Evolutionary conservation across 2,797 vertebrate species (phyloP).

Genomic region (Notolabrus celidotus): DNA sequence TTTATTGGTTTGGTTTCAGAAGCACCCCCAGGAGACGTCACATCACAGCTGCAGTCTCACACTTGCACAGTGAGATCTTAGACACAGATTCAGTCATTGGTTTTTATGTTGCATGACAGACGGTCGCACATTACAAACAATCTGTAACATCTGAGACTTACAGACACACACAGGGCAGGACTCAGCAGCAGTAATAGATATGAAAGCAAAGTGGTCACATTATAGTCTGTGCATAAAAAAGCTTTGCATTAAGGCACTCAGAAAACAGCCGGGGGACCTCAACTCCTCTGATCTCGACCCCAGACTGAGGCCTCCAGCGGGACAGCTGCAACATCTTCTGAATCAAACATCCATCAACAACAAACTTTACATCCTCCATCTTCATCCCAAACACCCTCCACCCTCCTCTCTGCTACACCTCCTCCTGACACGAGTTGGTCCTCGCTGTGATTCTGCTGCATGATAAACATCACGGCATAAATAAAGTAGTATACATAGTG

Average conservation of each 20-base stretch:
- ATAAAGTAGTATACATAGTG: constrained; percentile 52
- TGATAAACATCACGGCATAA: constrained; percentile 42
- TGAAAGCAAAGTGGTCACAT: constrained; percentile 11
- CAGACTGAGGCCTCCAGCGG: constrained; percentile 20
- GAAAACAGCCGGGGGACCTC: constrained; percentile 28
- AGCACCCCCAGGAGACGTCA: too few species aligned
- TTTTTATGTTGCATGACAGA: constrained; percentile 49
- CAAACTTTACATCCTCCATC: background rate
- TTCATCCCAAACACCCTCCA: background rate
- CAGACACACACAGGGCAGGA: background rate
- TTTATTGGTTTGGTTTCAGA: background rate
- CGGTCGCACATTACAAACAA: background rate
- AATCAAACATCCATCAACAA: constrained; percentile 2
- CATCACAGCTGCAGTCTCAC: too few species aligned
- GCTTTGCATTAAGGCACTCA: constrained; percentile 75
- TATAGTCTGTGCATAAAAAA: constrained; percentile 28
- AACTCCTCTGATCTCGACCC: constrained; percentile 4
- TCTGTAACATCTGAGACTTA: constrained; percentile 4
- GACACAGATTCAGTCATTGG: background rate
- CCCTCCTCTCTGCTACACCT: background rate
- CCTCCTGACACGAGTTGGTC: constrained; percentile 50
- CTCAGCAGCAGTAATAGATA: constrained; percentile 5
- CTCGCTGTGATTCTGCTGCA: constrained; percentile 44
- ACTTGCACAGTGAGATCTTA: too few species aligned
- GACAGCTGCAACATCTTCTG: background rate